Percentiles rank a stretch among this genome's conserved stretches.
phyloP scores from a whole-genome alignment of 2,113 vertebrate species.

The Andinoacara biseriatus region DNA sequence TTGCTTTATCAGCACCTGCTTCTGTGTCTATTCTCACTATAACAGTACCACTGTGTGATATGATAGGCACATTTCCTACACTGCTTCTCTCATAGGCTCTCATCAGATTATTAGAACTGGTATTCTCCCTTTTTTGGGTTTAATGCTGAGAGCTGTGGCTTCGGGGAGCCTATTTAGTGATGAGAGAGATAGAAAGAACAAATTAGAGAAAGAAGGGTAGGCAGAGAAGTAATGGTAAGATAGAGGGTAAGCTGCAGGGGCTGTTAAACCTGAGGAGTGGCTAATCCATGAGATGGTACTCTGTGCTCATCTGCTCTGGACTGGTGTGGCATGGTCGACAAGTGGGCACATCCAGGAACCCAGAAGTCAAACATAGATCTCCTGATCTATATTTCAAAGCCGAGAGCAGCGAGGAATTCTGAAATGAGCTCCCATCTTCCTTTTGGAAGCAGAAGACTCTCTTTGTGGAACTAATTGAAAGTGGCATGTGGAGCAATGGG shows the following conservation, averaged over 20 bases:
- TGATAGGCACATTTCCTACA: slow-evolving; percentile 55
- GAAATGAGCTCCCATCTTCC: slow-evolving; percentile 81
- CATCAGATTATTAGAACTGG: slow-evolving; percentile 63
- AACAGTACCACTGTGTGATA: slow-evolving; percentile 47
- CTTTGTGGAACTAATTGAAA: slow-evolving; percentile 84
- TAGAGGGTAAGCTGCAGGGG: slow-evolving; percentile 47
- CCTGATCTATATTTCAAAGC: slow-evolving; percentile 82
- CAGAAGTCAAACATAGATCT: slow-evolving; percentile 59
- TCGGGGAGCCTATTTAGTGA: slow-evolving; percentile 55
- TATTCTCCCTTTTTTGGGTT: slow-evolving; percentile 65
- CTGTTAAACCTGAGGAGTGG: slow-evolving; percentile 64
- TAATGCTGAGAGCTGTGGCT: slow-evolving; percentile 51
- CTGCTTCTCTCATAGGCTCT: slow-evolving; percentile 44
- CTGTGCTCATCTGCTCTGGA: slow-evolving; percentile 53
- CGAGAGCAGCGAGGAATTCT: slow-evolving; percentile 73
- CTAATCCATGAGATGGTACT: slow-evolving; percentile 61
- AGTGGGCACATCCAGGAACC: slow-evolving; percentile 46
- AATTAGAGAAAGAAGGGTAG: slow-evolving; percentile 32
- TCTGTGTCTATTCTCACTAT: slow-evolving; percentile 28
- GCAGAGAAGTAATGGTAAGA: slow-evolving; percentile 51
- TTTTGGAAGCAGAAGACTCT: slow-evolving; percentile 73
- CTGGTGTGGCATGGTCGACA: slow-evolving; percentile 36
- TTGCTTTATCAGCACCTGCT: slow-evolving; percentile 56
- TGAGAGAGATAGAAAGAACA: slow-evolving; percentile 23
- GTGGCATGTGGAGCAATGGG: slow-evolving; percentile 74